A percentile compares a stretch with the other conserved stretches of the same genome.
Evolutionary conservation across 2,888 invertebrate genomes (phyloP).

Genomic region (Artemia sp.): DNA sequence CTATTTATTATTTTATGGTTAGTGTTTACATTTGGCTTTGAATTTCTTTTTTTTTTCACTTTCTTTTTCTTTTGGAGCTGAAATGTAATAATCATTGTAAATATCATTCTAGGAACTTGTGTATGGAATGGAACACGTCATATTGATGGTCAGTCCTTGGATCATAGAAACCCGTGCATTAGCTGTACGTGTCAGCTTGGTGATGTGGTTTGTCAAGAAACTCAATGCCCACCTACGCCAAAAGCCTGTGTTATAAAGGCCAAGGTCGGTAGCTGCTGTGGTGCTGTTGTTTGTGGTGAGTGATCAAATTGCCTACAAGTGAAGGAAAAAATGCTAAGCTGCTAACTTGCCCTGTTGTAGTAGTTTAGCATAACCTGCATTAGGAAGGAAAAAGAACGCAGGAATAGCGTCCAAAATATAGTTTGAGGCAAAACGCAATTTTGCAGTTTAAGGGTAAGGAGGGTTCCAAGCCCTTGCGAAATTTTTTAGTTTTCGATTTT

Average conservation of each 20-base stretch:
- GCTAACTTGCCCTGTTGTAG: neutral
- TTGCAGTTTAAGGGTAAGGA: too few species aligned
- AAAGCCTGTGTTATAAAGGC: slow-evolving; percentile 20
- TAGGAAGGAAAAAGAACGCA: too few species aligned
- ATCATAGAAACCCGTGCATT: slow-evolving; percentile 37
- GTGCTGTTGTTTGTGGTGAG: slow-evolving; percentile 40
- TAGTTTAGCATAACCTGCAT: too few species aligned
- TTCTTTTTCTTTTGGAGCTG: too few species aligned
- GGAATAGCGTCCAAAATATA: too few species aligned
- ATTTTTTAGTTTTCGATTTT: too few species aligned
- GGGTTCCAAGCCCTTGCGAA: too few species aligned
- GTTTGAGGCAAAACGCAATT: too few species aligned
- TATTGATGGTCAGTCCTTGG: slow-evolving; percentile 39
- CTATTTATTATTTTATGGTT: too few species aligned
- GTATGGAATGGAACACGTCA: slow-evolving; percentile 34
- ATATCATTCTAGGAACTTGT: slow-evolving; percentile 31
- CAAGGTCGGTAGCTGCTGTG: slow-evolving; percentile 33
- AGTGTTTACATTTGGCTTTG: too few species aligned
- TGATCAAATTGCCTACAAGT: slow-evolving; percentile 16
- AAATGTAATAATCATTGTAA: too few species aligned
- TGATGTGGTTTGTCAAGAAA: slow-evolving; percentile 39
- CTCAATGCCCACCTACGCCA: slow-evolving; percentile 34
- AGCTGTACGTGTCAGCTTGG: slow-evolving; percentile 44
- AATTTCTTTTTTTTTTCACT: too few species aligned
- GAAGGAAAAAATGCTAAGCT: slow-evolving; percentile 15